These are phyloP conservation scores for Ciconia maguari DNA, from an alignment of 2,113 vertebrate genomes.

Conservation along the genomic window DNA sequence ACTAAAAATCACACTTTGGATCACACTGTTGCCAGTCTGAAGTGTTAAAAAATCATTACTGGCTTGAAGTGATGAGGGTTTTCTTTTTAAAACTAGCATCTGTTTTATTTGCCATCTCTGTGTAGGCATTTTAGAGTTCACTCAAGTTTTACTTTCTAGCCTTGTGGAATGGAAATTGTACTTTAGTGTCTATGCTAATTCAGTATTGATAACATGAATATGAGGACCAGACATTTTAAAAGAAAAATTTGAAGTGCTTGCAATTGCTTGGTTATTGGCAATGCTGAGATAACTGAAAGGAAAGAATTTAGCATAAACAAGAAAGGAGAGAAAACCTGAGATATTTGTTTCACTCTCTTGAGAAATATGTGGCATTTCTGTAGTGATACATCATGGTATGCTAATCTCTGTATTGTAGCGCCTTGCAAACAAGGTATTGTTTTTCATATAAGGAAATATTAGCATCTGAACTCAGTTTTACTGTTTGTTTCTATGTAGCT, in stretches of 20 bases:
- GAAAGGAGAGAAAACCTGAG: neutral
- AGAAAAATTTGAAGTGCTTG: neutral
- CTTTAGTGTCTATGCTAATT: neutral
- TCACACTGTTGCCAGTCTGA: neutral
- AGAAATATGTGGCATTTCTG: neutral
- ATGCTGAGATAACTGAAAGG: neutral
- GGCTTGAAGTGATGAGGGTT: neutral
- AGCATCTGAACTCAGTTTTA: neutral
- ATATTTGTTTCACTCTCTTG: accelerated
- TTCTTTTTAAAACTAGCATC: neutral
- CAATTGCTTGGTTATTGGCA: neutral
- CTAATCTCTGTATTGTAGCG: neutral
- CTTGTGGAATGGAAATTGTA: neutral
- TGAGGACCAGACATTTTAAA: neutral
- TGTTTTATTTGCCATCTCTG: neutral
- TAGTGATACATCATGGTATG: neutral
- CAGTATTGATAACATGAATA: neutral
- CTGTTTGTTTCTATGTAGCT: neutral
- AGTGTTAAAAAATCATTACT: neutral
- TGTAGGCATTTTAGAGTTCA: neutral
- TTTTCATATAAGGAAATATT: neutral
- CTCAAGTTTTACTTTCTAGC: neutral
- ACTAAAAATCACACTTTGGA: neutral
- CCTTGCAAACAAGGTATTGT: neutral
- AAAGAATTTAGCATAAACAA: neutral